Conservation (phyloP, 2,888 invertebrate species). For the Rhorus exstirpatorius region DNA sequence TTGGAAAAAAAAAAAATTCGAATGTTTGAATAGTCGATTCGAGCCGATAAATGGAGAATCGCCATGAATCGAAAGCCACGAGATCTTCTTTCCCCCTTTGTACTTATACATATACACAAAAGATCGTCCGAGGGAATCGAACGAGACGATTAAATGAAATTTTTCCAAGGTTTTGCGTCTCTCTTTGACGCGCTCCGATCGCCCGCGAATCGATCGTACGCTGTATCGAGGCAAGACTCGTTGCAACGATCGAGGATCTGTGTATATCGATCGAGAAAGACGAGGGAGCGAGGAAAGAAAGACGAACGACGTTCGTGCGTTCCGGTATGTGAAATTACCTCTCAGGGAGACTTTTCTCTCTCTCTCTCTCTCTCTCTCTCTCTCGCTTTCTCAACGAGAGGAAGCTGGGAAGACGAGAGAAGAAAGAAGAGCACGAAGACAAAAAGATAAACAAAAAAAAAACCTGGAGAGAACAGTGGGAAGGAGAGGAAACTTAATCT, state of each 20-base stretch:
- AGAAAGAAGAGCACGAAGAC: conserved; percentile 11
- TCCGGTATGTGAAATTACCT: conserved; percentile 61
- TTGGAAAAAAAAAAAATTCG: conserved; percentile 26
- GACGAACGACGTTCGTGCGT: conserved; percentile 53
- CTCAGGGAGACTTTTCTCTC: conserved; percentile 44
- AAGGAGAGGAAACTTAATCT: conserved; percentile 79
- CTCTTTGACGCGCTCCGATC: conserved; percentile 65
- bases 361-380: conserved; percentile 46
- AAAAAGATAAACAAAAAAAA: conserved; percentile 22
- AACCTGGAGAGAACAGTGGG: conserved; percentile 68
- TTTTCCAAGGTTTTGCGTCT: conserved; percentile 69
- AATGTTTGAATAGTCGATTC: conserved; percentile 49
- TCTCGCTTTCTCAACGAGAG: conserved; percentile 38
- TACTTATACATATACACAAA: too few species aligned
- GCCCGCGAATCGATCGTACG: conserved; percentile 37
- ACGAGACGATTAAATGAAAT: conserved; percentile 58
- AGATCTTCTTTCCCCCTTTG: background rate
- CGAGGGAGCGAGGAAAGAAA: background rate
- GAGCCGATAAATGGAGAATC: conserved; percentile 60
- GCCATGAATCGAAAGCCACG: conserved; percentile 27
- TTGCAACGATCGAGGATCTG: conserved; percentile 18
- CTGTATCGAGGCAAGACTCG: conserved; percentile 6
- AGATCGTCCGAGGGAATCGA: conserved; percentile 34
- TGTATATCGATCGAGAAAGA: conserved; percentile 31
- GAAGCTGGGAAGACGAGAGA: conserved; percentile 5